Evolutionary conservation across 2,797 vertebrate genomes (phyloP), one percentile per base, ranked within the genome.

Genomic region (Brotula barbata): DNA sequence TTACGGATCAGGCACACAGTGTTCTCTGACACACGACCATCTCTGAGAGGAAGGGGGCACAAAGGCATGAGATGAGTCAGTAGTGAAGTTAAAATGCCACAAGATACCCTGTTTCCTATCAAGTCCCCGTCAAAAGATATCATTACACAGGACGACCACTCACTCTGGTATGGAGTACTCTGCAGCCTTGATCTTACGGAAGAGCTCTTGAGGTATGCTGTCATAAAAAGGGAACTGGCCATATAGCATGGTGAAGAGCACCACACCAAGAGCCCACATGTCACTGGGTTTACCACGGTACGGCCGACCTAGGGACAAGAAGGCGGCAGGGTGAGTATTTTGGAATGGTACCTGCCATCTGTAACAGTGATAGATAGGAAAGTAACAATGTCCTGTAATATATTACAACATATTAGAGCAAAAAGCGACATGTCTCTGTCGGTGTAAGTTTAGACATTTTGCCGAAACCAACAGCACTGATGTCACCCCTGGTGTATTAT

Each of bases 221-320:
- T 99, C 97, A 33, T 99, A 99, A 90, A 99, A 99, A 31, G 97
- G 97, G 84, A 99, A 99, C 92, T 99, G 97, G 71, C 97, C 97
- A 0, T 99, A 99, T 0, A 99, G 92, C 97, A 99, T 99, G 77
- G 97, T 99, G 90, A 99, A 99, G 22, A 99, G 93, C 61, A 99
- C 97, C 53, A 99, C 97, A 0, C 97, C 97, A 43, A 99, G 83
- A 0, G 97, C 97, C 97, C 97, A 99, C 96, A 99, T 98, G 88
- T 99, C 97, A 1, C 97, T 99, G 66, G 97, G 97, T 78, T 99
- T 99, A 31, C 97, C 97, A 0, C 94, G 93, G 75, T 98, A 98
- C 0, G 97, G 97, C 56, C 97, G 95, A 50, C 97, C 97, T 99
- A 88, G 11, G 53, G 31, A 52, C 22, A 39, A 20, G n/a, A 31